phyloP scores from a whole-genome alignment of 2,797 vertebrate genomes.

The Pterois miles region DNA sequence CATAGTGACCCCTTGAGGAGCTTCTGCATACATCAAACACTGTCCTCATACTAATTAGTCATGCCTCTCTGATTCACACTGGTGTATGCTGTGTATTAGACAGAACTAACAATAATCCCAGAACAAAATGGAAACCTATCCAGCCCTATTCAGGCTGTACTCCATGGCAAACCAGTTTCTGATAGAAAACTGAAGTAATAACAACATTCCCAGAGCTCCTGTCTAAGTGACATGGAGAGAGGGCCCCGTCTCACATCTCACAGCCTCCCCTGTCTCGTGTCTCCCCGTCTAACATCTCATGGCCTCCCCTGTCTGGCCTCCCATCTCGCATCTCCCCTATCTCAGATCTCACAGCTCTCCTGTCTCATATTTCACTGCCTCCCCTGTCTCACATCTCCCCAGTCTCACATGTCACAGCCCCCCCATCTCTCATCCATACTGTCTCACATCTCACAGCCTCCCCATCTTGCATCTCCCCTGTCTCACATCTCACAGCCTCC shows the following conservation, averaged over 20 bases:
- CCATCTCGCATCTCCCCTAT: no score
- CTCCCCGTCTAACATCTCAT: no score
- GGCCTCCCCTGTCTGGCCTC: no score
- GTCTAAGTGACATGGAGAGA: not conserved
- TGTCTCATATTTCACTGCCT: no score
- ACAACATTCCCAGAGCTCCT: not conserved
- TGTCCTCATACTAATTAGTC: conserved; percentile 10
- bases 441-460: no score
- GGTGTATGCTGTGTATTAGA: not conserved
- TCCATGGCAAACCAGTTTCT: not conserved
- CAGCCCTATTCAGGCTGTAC: not conserved
- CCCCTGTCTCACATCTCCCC: no score
- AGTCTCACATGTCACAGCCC: no score
- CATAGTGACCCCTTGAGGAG: not conserved
- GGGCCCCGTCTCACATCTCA: no score
- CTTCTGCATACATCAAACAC: conserved; percentile 5
- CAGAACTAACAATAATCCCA: not conserved
- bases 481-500: no score
- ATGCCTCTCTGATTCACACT: not conserved
- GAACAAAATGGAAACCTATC: not conserved
- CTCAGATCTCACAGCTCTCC: no score
- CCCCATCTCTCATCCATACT: no score
- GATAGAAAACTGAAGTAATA: not conserved
- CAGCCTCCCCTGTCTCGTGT: no score
- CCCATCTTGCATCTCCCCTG: fast-evolving